Evolutionary conservation across 2,797 vertebrate species (phyloP).

Genomic region (Adrianichthys oophorus): DNA sequence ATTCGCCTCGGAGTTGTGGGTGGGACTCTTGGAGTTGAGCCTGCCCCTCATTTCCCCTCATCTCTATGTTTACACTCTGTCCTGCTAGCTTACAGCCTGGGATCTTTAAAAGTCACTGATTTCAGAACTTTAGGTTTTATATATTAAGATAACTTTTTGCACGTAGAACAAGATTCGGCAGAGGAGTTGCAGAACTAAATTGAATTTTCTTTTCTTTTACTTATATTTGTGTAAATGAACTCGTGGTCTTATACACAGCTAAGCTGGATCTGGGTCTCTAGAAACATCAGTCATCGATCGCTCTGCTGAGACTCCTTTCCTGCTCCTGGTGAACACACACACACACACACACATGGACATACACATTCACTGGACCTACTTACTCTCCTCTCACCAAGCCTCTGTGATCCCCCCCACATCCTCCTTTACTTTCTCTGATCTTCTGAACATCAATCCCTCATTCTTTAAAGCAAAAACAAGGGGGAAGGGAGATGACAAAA

Average conservation of each 20-base stretch:
- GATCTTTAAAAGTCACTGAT: no score
- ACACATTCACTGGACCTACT: conserved; percentile 17
- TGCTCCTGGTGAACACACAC: conserved; percentile 14
- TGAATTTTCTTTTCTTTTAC: conserved; percentile 29
- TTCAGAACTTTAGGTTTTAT: no score
- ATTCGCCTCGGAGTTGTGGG: no score
- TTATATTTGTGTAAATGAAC: conserved; percentile 29
- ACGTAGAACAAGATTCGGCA: conserved; percentile 39
- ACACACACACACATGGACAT: conserved; percentile 16
- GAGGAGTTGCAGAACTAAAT: conserved; percentile 47
- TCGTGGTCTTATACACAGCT: conserved; percentile 32
- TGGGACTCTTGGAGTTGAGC: no score
- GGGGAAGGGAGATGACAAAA: conserved; percentile 61
- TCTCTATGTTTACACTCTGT: no score
- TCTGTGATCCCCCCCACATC: conserved; percentile 42
- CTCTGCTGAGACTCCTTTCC: conserved; percentile 16
- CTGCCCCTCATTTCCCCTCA: no score
- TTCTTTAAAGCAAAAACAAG: conserved; percentile 64
- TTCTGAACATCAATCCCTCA: conserved; percentile 68
- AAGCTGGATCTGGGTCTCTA: conserved; percentile 54
- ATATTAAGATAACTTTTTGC: conserved; percentile 12
- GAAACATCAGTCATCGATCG: conserved; percentile 51
- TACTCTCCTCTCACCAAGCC: conserved; percentile 42
- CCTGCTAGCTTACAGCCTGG: no score
- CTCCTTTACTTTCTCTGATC: conserved; percentile 59